phyloP scores from a whole-genome alignment of 2,113 vertebrate genomes.

The Promerops cafer region DNA sequence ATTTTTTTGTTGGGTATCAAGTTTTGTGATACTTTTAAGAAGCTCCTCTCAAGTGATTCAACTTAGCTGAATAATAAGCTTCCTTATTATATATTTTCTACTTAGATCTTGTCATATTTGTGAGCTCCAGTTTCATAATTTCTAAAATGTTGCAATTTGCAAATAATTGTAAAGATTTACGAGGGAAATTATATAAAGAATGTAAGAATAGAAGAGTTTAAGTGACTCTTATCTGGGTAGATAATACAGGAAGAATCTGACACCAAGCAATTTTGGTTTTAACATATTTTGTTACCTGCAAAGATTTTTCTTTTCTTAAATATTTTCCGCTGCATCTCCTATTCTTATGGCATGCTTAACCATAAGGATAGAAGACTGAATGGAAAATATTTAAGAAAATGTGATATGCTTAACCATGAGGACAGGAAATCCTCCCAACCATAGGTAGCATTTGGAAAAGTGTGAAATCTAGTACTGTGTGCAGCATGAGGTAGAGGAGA shows the following conservation, averaged over 20 bases:
- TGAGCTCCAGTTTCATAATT: not conserved
- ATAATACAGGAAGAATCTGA: not conserved
- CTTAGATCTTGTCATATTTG: not conserved
- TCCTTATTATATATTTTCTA: not conserved
- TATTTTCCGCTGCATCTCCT: not conserved
- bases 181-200: not conserved
- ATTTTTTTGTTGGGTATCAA: not conserved
- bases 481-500: not conserved
- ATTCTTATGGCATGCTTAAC: not conserved
- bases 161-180: not conserved
- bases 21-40: not conserved
- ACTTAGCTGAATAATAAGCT: no score
- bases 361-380: not conserved
- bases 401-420: not conserved
- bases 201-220: not conserved
- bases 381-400: not conserved
- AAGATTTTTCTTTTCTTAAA: not conserved
- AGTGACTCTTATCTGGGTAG: not conserved
- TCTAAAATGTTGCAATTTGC: not conserved
- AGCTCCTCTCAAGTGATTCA: not conserved
- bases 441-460: not conserved
- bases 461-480: not conserved
- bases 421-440: not conserved
- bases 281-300: not conserved
- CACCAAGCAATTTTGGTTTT: not conserved